phyloP scores from a whole-genome alignment of 1,140 invertebrate genomes.

The Trissolcus basalis region DNA sequence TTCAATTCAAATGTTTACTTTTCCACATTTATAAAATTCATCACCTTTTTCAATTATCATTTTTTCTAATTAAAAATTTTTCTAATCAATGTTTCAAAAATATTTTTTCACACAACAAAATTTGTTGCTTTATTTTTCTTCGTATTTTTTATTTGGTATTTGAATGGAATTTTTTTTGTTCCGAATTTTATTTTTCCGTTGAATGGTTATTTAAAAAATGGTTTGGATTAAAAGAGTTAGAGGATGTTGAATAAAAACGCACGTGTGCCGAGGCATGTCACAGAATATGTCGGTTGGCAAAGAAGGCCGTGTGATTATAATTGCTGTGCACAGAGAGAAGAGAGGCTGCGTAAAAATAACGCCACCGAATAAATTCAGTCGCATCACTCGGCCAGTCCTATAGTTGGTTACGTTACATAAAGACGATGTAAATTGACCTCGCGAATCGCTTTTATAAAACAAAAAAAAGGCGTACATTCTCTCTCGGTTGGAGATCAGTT shows the following conservation, averaged over 20 bases:
- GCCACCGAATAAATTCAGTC: slow-evolving; percentile 57
- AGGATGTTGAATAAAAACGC: slow-evolving; percentile 6
- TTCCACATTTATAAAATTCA: too few relatives aligned
- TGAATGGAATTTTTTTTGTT: too few relatives aligned
- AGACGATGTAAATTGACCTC: slow-evolving; percentile 46
- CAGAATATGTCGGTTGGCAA: slow-evolving; percentile 36
- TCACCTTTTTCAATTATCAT: too few relatives aligned
- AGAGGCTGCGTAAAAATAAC: slow-evolving; percentile 61
- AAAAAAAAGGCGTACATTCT: too few relatives aligned
- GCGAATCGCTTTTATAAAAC: slow-evolving; percentile 8
- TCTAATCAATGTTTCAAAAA: not conserved
- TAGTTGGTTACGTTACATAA: slow-evolving; percentile 57
- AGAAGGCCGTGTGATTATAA: slow-evolving; percentile 54
- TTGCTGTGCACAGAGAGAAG: slow-evolving; percentile 29
- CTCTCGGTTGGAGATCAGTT: too few relatives aligned
- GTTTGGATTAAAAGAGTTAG: slow-evolving; percentile 1
- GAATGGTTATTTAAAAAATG: not conserved
- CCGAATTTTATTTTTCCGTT: too few relatives aligned
- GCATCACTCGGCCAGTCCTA: slow-evolving; percentile 47
- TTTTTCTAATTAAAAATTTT: too few relatives aligned
- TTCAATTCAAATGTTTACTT: too few relatives aligned
- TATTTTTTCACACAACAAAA: slow-evolving; percentile 17
- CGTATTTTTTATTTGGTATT: too few relatives aligned
- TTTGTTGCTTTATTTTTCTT: too few relatives aligned
- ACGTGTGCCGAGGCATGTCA: slow-evolving; percentile 34